Evolutionary conservation across 35 echinoderm and acorn worm species (phyloP), one percentile per base, ranked within the genome.

Genomic region (Patiria miniata): DNA sequence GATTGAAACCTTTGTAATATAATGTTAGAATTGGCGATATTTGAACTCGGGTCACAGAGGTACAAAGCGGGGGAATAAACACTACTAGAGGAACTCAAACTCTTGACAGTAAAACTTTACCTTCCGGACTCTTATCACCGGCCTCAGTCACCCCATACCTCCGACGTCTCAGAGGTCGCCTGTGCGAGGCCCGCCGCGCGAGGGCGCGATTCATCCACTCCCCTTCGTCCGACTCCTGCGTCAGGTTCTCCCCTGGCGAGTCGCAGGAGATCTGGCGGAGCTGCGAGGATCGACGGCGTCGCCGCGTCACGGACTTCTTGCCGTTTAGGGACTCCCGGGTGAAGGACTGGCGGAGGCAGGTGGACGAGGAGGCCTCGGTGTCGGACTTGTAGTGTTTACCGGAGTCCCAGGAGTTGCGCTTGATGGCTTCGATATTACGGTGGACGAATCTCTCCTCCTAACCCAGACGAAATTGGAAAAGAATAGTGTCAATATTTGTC

Each of bases 181-280:
- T 73, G 26, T 73, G 65, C 29, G 65, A 73, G 10, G 65, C 65
- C 34, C 65, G 65, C 19, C 65, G 65, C 23, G 65, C 65, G 30
- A 73, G 65, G 65, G 65, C 65, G 30, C 65, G 65, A 36, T 8
- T 73, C 65, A 73, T 73, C 65, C 65, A 73, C 65, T 73, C 65
- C 3, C 65, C 65, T 32, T 73, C 65, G 26, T 73, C 65, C 3
- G 65, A 73, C 26, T 73, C 65, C 65, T 73, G 65, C 2, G 65
- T 73, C 65, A 73, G 34, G 34, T 73, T 73, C 65, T 73, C 65
- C 10, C 65, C 65, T 1, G 65, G 65, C 26, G 65, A 73, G 29
- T 73, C 65, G 26, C 65, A 73, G 26, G 65, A 73, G 65, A 73
- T 73, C 65, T 73, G 65, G 3, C 65, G 65, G 65, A 73, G 65